Evolutionary conservation across 2,888 invertebrate species (phyloP), one percentile per base, ranked within the genome.

Genomic region (Eucriotettix oculatus): DNA sequence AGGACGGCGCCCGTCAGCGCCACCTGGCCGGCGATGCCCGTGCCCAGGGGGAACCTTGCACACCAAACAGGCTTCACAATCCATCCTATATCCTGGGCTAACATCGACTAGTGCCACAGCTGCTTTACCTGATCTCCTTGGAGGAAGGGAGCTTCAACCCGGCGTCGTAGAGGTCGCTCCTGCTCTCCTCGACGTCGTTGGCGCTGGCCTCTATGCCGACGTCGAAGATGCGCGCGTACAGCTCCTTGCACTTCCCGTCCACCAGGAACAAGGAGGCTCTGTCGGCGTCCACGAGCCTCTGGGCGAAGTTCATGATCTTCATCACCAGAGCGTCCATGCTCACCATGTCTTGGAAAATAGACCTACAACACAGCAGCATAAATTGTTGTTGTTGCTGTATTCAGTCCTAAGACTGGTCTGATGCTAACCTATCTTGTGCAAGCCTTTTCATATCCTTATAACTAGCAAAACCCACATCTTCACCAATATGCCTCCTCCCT

Each of bases 321-420:
- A 86, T 84, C 43, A 91, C 88, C 1, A 91, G 78, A 61, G 82
- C 80, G 67, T 90, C 89, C 77, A 90, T 84, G 65, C 87, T 87
- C 56, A 87, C 84, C 81, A 91, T 90, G 68, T 91, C 89, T 76
- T 90, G 89, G 69, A 92, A 91, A 69, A 91, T 88, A 10, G 87
- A 87, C 71, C 90, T 90, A 7, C 3, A 29, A 29, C 29, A 2
- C 3, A 29, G 29, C 7, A 29, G 29, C 29, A 29, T 5, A 29
- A 29, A n/a, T n/a, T n/a, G n/a, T n/a, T n/a, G n/a, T n/a, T n/a
- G n/a, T n/a, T n/a, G n/a, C n/a, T n/a, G n/a, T n/a, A n/a, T n/a
- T n/a, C n/a, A n/a, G n/a, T n/a, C n/a, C n/a, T n/a, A n/a, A n/a
- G n/a, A n/a, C n/a, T n/a, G n/a, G n/a, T n/a, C n/a, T n/a, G n/a